Conservation (phyloP, 2,888 invertebrate genomes). For the Pharmacophagus antenor region DNA sequence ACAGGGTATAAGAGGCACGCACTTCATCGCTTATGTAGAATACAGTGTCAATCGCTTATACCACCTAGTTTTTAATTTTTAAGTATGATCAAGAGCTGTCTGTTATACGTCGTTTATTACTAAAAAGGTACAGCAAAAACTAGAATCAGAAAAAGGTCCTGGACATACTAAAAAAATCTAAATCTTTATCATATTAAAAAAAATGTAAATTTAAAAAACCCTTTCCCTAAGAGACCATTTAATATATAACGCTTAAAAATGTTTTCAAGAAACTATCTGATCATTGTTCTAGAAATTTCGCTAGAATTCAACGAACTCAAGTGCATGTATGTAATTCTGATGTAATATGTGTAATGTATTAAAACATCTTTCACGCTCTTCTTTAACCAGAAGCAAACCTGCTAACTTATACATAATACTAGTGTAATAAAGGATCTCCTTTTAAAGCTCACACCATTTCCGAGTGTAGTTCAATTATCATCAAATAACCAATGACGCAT, state of each 20-base stretch:
- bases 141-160: no score
- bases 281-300: slow-evolving; percentile 56
- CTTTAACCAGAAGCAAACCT: no score
- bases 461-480: no score
- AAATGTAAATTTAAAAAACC: background rate
- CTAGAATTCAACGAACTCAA: slow-evolving; percentile 51
- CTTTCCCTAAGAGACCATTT: background rate
- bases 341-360: slow-evolving; percentile 37
- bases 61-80: slow-evolving; percentile 35
- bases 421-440: background rate
- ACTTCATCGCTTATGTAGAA: slow-evolving; percentile 67
- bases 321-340: slow-evolving; percentile 46
- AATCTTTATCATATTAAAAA: no score
- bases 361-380: slow-evolving; percentile 33
- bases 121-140: no score
- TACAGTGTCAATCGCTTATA: slow-evolving; percentile 66
- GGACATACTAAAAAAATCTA: no score
- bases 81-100: no score
- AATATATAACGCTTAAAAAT: background rate
- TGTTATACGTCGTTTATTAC: no score
- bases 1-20: slow-evolving; percentile 60
- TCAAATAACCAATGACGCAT: no score
- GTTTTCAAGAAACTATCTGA: slow-evolving; percentile 32
- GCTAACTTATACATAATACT: no score
- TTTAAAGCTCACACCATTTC: no score